Evolutionary conservation across 2,113 vertebrate genomes (phyloP), one percentile per base, ranked within the genome.

Genomic region (Psittacula cyanocephala): DNA sequence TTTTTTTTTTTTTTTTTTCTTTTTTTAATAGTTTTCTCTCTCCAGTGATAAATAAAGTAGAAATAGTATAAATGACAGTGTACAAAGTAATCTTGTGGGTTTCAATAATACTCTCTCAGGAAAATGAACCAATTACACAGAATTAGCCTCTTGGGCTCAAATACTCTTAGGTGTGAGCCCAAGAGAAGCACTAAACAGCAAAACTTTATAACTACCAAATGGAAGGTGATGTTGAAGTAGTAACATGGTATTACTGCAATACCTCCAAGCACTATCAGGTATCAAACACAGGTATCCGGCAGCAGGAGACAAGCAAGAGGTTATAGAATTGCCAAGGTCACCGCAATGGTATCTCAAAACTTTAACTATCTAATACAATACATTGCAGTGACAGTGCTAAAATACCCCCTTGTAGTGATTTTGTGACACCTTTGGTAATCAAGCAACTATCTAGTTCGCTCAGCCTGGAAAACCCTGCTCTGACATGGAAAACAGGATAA

Each of bases 321-420:
- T 2, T 10, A 27, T 4, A 46, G 9, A 74, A 52, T 7, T n/a
- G 44, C 3, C 4, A 1, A 16, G 15, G 20, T 1, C 23, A 10
- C 28, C 19, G 50, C 74, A 87, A 0, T 0, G 9, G 1, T 5
- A 20, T 0, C 27, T 10, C 43, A 44, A 10, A 35, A 4, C n/a
- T 5, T 25, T 2, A 29, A 13, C 5, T 5, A 23, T 1, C 8
- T n/a, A 13, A 17, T 2, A 37, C 12, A 3, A 29, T 1, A 27
- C 3, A 0, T 2, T 28, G 37, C 62, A 59, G 0, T 1, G 62
- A 19, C 27, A 18, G 31, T 3, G 47, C 13, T 28, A 24, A 27
- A 52, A 35, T 1, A 5, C 0, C 27, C 46, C 47, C 33, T n/a
- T 27, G 62, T 27, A 37, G 17, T 0, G 15, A 20, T 18, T 27